These are phyloP conservation scores for Trichonephila inaurata DNA, from an alignment of 1,140 invertebrate genomes.

Conservation along the genomic window DNA sequence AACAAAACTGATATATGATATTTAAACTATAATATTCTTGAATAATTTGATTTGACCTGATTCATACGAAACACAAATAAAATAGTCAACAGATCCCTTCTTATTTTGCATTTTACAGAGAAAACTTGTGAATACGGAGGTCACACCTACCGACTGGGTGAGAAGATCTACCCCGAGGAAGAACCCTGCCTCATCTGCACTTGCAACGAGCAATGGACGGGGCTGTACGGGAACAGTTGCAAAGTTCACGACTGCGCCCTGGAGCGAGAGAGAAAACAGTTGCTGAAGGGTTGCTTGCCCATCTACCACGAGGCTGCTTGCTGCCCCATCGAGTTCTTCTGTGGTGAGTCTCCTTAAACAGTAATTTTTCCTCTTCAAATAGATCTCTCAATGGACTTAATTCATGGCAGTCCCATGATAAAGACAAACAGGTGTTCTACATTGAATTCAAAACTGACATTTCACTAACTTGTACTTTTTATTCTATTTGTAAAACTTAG, in stretches of 20 bases:
- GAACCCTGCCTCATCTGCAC: slow-evolving; percentile 72
- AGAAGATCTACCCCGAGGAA: slow-evolving; percentile 76
- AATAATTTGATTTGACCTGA: too few relatives aligned
- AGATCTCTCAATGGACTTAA: too few relatives aligned
- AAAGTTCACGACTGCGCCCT: slow-evolving; percentile 31
- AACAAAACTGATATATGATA: too few relatives aligned
- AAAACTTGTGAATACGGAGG: slow-evolving; percentile 57
- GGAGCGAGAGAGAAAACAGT: slow-evolving; percentile 8
- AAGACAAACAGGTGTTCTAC: too few relatives aligned
- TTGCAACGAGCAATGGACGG: slow-evolving; percentile 75
- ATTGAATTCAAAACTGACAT: too few relatives aligned
- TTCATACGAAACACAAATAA: too few relatives aligned
- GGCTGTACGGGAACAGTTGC: slow-evolving; percentile 45
- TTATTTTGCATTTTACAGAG: not conserved
- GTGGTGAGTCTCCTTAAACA: slow-evolving; percentile 52
- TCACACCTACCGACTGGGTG: slow-evolving; percentile 67
- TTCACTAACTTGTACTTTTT: too few relatives aligned
- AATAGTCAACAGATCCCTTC: too few relatives aligned
- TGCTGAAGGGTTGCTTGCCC: slow-evolving; percentile 65
- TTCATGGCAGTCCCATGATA: too few relatives aligned
- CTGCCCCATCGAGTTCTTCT: slow-evolving; percentile 77
- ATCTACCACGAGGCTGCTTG: slow-evolving; percentile 77
- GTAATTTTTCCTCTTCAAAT: too few relatives aligned
- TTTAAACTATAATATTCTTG: too few relatives aligned
- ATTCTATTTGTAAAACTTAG: too few relatives aligned